Evolutionary conservation across 2,888 invertebrate species (phyloP).

Genomic region (Heliconius cydno): DNA sequence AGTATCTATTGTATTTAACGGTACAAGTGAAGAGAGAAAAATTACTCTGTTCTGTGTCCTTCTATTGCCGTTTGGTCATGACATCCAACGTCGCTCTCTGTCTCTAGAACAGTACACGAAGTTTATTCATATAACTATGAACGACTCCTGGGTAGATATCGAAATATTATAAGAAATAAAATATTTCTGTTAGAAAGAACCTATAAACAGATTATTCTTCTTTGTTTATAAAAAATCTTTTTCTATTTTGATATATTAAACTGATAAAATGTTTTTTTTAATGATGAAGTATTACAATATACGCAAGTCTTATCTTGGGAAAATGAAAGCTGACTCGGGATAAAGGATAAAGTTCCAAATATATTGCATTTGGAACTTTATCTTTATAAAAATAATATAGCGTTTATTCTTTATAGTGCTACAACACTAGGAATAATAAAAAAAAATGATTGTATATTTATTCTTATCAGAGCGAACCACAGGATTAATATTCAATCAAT

Average conservation of each 20-base stretch:
- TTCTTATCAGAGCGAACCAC: neutral
- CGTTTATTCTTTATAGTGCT: neutral
- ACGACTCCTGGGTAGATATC: too few species aligned
- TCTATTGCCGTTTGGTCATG: too few species aligned
- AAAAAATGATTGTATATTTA: neutral
- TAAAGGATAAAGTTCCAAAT: conserved; percentile 6
- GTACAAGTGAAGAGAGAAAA: too few species aligned
- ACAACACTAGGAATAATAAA: neutral
- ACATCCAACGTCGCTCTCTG: too few species aligned
- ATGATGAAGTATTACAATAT: neutral
- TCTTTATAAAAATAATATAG: neutral
- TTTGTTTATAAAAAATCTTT: neutral
- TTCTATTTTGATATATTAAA: conserved; percentile 4
- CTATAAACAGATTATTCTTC: neutral
- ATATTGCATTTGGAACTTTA: neutral
- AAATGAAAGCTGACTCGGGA: conserved; percentile 11
- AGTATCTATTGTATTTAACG: too few species aligned
- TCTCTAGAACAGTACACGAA: too few species aligned
- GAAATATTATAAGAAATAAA: too few species aligned
- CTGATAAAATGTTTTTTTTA: conserved; percentile 1
- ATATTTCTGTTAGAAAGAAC: neutral
- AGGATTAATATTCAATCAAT: neutral
- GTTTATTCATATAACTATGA: too few species aligned
- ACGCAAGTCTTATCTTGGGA: conserved; percentile 12
- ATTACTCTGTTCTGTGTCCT: too few species aligned